Conservation (phyloP, 2,113 vertebrate species). For the Burhinus bistriatus region DNA sequence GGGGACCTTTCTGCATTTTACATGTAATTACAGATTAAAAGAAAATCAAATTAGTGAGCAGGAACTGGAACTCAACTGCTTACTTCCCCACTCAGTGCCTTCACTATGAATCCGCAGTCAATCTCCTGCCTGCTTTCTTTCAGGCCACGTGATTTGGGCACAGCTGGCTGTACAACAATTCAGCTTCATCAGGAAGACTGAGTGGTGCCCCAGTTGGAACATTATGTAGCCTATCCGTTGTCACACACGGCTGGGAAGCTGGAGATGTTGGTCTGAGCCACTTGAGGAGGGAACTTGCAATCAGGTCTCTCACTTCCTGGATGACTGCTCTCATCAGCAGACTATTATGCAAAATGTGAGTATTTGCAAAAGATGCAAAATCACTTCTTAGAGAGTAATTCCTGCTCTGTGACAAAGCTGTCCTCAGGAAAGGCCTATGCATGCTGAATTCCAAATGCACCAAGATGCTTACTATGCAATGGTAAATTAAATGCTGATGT, state of each 20-base stretch:
- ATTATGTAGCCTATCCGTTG: background rate
- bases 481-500: background rate
- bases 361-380: constrained; percentile 57
- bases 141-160: background rate
- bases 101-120: background rate
- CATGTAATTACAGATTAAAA: background rate
- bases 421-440: background rate
- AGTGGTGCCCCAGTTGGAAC: background rate
- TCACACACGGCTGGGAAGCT: background rate
- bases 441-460: background rate
- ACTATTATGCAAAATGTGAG: constrained; percentile 12
- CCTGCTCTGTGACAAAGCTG: constrained; percentile 25
- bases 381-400: background rate
- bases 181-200: background rate
- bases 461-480: background rate
- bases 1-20: background rate
- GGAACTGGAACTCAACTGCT: background rate
- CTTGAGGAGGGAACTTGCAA: background rate
- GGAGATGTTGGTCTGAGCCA: background rate
- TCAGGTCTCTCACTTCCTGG: background rate
- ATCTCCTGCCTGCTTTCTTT: background rate
- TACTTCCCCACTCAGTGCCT: background rate
- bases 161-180: background rate
- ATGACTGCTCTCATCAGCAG: constrained; percentile 12
- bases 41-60: background rate